These are phyloP conservation scores for Acromyrmex charruanus DNA, from an alignment of 1,140 invertebrate species.

Conservation along the genomic window DNA sequence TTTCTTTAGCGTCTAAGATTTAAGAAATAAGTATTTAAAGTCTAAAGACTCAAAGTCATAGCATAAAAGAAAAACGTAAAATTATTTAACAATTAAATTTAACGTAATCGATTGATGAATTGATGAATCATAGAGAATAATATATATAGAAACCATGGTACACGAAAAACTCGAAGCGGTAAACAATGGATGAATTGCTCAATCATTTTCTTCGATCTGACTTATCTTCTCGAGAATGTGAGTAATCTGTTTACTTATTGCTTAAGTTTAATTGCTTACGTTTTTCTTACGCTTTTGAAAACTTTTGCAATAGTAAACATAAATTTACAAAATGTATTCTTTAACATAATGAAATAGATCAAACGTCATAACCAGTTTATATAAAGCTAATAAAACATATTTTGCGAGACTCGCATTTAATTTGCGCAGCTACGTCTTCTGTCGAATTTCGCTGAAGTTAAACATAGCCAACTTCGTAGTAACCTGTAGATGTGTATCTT, in stretches of 20 bases:
- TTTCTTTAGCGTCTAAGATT: constrained; percentile 13
- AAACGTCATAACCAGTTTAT: background rate
- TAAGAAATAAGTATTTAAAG: background rate
- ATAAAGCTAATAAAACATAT: background rate
- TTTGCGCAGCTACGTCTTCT: constrained; percentile 3
- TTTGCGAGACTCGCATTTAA: constrained; percentile 15
- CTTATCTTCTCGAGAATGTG: background rate
- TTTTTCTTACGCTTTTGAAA: background rate
- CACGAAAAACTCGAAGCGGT: background rate
- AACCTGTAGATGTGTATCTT: constrained; percentile 8
- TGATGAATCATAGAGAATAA: background rate
- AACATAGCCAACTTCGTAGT: background rate
- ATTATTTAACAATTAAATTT: background rate
- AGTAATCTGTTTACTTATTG: constrained; percentile 29
- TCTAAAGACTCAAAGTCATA: background rate
- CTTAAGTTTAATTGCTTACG: no score
- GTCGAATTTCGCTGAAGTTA: constrained; percentile 23
- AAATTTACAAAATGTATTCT: background rate
- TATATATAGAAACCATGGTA: background rate
- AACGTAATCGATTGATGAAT: constrained; percentile 6
- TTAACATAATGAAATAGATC: background rate
- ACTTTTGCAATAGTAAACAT: background rate
- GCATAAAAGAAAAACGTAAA: background rate
- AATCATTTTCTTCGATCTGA: background rate
- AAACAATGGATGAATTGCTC: background rate